Conservation (phyloP, 2,113 vertebrate genomes). For the Oncorhynchus mykiss region DNA sequence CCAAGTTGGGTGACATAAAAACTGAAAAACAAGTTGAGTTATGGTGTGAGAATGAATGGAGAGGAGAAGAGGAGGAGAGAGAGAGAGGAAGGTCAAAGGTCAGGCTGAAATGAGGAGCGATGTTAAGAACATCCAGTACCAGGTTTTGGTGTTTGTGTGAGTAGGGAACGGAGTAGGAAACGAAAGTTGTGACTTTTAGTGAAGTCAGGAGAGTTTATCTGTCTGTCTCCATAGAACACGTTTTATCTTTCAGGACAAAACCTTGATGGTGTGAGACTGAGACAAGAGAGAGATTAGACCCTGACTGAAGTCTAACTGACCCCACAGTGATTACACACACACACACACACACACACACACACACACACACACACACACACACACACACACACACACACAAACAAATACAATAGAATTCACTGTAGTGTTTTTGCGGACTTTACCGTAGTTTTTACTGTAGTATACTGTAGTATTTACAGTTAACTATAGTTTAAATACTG, state of each 20-base stretch:
- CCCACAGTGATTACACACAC: background rate
- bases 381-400: slow-evolving; percentile 16
- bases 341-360: background rate
- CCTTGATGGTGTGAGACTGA: background rate
- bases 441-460: no score
- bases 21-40: background rate
- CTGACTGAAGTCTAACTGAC: background rate
- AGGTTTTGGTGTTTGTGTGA: slow-evolving; percentile 18
- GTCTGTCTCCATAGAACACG: background rate
- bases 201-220: background rate
- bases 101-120: slow-evolving; percentile 16
- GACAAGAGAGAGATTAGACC: background rate
- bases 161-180: background rate
- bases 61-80: background rate
- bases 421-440: no score
- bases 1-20: slow-evolving; percentile 18
- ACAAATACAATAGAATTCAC: background rate
- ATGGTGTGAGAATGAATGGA: background rate
- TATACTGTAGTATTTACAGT: no score
- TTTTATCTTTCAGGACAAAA: background rate
- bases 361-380: background rate
- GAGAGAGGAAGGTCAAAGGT: slow-evolving; percentile 11
- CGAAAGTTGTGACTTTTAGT: background rate
- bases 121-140: slow-evolving; percentile 9
- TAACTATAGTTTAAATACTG: no score